Conservation (phyloP, 2,888 invertebrate genomes). For the Polymixis lichenea region DNA sequence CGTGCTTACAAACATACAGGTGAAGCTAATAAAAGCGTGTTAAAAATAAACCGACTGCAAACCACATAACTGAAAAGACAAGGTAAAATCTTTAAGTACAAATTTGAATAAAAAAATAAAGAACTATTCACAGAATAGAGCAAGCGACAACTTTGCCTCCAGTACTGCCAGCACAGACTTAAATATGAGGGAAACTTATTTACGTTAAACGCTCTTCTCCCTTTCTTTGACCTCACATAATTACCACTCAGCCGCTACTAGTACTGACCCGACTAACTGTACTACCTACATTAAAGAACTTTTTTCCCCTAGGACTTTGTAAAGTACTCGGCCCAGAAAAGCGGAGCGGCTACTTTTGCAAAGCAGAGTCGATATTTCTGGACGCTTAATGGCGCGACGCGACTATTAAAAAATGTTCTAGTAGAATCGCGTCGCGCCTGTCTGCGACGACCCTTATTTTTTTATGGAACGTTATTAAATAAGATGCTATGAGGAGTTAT, state of each 20-base stretch:
- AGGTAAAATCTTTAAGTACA: background rate
- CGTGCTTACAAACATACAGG: too few species aligned
- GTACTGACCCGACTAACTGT: slow-evolving; percentile 67
- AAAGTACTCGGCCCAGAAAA: background rate
- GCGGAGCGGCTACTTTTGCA: background rate
- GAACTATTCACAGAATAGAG: background rate
- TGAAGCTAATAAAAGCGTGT: too few species aligned
- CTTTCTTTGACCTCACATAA: slow-evolving; percentile 59
- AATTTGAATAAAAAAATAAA: too few species aligned
- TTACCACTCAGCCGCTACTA: slow-evolving; percentile 56
- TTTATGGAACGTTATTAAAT: background rate
- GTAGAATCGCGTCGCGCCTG: background rate
- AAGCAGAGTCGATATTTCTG: background rate
- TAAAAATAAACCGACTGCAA: too few species aligned
- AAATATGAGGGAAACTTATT: slow-evolving; percentile 55
- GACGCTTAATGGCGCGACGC: background rate
- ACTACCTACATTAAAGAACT: slow-evolving; percentile 56
- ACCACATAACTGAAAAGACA: too few species aligned
- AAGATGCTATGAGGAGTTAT: background rate
- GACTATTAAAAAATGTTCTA: too few species aligned
- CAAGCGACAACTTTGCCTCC: slow-evolving; percentile 14
- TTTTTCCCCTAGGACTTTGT: slow-evolving; percentile 62
- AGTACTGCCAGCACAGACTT: slow-evolving; percentile 9
- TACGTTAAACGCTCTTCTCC: slow-evolving; percentile 52
- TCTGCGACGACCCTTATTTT: background rate